Evolutionary conservation across 2,888 invertebrate species (phyloP), one percentile per base, ranked within the genome.

Genomic region (Spilarctia lutea): DNA sequence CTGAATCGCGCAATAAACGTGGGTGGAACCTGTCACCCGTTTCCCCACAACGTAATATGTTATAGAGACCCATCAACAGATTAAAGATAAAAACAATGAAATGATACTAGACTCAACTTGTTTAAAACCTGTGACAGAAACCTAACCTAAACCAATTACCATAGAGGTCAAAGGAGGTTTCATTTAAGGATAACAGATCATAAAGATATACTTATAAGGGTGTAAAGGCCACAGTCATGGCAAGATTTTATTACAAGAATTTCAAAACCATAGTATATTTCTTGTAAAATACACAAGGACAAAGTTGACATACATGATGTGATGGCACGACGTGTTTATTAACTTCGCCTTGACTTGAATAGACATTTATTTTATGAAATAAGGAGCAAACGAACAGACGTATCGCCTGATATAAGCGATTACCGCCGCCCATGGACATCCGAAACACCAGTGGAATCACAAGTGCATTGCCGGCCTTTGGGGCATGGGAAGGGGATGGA

Each of bases 291-390:
- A 24, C 18, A 76, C 75, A 74, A 77, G 71, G 65, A 75, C 78
- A 20, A 72, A 70, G 72, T 79, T 75, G 73, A 69, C 70, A 65
- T 68, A 79, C 74, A 74, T 39, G 48, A 68, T 70, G 56, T 65
- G 65, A 65, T 42, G 66, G 67, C 73, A 65, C 56, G 60, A 27
- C 65, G 18, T 75, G 68, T 74, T 74, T 63, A 75, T 60, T 45
- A 68, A 71, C n/a, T 65, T 74, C 27, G 70, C 84, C 82, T 83
- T 83, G 84, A 83, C 75, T 74, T 7, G 48, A 33, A n/a, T 42
- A 72, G 70, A 72, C 66, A 65, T n/a, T n/a, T n/a, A n/a, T n/a
- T n/a, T n/a, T n/a, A n/a, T n/a, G n/a, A n/a, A n/a, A n/a, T n/a
- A n/a, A n/a, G n/a, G n/a, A n/a, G n/a, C n/a, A n/a, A n/a, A n/a